Evolutionary conservation across 2,888 invertebrate genomes (phyloP).

Genomic region (Zhengitettix transpicula): DNA sequence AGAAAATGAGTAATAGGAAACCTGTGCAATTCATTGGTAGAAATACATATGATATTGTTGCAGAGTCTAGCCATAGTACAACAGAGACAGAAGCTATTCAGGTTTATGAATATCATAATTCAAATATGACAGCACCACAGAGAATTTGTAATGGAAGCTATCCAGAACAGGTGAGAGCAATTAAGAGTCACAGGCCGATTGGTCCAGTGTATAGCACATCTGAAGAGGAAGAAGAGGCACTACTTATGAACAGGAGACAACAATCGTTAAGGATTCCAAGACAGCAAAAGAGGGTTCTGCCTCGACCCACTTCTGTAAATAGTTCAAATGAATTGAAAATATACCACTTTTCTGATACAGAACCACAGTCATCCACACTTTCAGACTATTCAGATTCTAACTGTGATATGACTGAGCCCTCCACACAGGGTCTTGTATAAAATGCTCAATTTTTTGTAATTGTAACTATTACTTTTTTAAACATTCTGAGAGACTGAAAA

Average conservation of each 20-base stretch:
- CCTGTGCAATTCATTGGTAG: too few relatives aligned
- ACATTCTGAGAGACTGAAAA: too few relatives aligned
- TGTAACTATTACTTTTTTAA: too few relatives aligned
- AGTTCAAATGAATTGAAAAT: too few relatives aligned
- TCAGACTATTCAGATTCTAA: not conserved
- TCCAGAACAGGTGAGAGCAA: not conserved
- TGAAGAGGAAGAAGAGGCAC: not conserved
- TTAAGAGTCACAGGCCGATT: not conserved
- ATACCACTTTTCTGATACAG: not conserved
- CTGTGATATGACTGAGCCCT: too few relatives aligned
- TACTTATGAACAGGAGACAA: not conserved
- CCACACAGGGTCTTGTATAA: too few relatives aligned
- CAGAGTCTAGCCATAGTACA: not conserved
- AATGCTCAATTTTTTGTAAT: too few relatives aligned
- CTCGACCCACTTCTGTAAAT: not conserved
- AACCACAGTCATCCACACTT: not conserved
- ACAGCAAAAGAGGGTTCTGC: not conserved
- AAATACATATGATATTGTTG: not conserved
- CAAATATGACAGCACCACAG: too few relatives aligned
- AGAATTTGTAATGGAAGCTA: not conserved
- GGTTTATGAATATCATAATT: not conserved
- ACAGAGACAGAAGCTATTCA: not conserved
- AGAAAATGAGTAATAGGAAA: too few relatives aligned
- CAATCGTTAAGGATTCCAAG: not conserved
- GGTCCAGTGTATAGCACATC: not conserved